Percentiles rank a stretch among this genome's conserved stretches.
Evolutionary conservation across 2,113 vertebrate genomes (phyloP).

Genomic region (Stomatorhinus ivindoensis): DNA sequence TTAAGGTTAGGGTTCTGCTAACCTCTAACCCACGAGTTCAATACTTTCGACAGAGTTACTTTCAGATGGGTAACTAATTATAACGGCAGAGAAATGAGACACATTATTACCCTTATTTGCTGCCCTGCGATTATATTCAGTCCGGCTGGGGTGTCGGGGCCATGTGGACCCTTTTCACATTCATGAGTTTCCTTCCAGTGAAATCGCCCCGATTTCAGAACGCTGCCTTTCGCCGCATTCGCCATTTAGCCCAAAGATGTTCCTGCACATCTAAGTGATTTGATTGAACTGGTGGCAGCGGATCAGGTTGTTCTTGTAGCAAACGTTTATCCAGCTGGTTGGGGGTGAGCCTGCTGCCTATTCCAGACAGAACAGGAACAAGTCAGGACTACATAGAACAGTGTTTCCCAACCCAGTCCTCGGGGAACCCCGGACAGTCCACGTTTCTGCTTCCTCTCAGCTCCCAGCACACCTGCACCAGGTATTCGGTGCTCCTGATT

Average conservation of each 20-base stretch:
- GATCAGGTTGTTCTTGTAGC: not conserved
- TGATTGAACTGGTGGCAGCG: not conserved
- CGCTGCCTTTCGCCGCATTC: not conserved
- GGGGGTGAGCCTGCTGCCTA: not conserved
- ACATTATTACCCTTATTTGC: not conserved
- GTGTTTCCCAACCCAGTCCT: not conserved
- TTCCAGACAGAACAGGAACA: not conserved
- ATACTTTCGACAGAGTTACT: not conserved
- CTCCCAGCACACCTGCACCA: not conserved
- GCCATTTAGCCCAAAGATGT: not conserved
- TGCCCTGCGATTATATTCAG: not conserved
- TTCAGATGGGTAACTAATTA: not conserved
- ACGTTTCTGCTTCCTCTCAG: not conserved
- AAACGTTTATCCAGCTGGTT: not conserved
- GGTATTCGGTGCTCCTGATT: no score
- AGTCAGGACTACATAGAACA: not conserved
- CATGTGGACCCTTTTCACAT: not conserved
- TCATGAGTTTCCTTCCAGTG: not conserved
- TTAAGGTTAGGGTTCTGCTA: not conserved
- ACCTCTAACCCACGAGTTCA: not conserved
- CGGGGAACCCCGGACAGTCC: not conserved
- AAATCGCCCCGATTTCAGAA: not conserved
- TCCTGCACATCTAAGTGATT: not conserved
- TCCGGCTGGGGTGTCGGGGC: not conserved
- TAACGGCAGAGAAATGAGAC: not conserved